Conservation (phyloP, 2,797 vertebrate species). For the Fistularia commersonii region DNA sequence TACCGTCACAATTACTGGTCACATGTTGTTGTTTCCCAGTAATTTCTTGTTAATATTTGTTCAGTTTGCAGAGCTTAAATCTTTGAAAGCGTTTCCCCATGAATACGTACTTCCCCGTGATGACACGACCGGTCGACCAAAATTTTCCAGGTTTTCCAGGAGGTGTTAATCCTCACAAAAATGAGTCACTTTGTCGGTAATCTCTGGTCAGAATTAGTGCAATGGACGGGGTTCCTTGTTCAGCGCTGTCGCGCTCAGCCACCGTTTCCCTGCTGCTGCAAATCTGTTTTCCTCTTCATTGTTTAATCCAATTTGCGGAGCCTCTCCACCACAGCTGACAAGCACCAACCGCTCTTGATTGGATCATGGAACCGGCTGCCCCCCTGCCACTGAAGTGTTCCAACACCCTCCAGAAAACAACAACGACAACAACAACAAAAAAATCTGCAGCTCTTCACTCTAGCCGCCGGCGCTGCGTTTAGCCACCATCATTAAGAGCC, state of each 20-base stretch:
- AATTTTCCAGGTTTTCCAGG: no score
- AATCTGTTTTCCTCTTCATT: slow-evolving; percentile 50
- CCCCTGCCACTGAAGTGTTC: slow-evolving; percentile 59
- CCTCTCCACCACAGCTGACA: slow-evolving; percentile 62
- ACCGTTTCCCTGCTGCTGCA: slow-evolving; percentile 18
- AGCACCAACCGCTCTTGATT: slow-evolving; percentile 60
- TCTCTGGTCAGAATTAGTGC: no score
- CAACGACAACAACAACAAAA: no score
- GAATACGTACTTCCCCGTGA: no score
- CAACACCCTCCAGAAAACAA: slow-evolving; percentile 49
- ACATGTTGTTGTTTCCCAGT: neutral
- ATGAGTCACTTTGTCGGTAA: no score
- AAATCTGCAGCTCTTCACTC: slow-evolving; percentile 63
- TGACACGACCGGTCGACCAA: no score
- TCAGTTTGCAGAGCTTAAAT: neutral
- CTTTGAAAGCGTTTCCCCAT: no score
- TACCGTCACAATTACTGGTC: no score
- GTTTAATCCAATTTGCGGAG: slow-evolving; percentile 56
- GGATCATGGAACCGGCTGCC: slow-evolving; percentile 54
- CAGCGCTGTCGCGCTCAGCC: no score
- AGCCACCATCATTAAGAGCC: slow-evolving; percentile 67
- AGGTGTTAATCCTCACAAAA: no score
- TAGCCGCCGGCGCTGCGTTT: slow-evolving; percentile 44
- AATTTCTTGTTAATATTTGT: slow-evolving; percentile 2
- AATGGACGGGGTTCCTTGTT: no score